Evolutionary conservation across 1,140 invertebrate species (phyloP), one percentile per base, ranked within the genome.

Genomic region (Aphaenogaster rudis): DNA sequence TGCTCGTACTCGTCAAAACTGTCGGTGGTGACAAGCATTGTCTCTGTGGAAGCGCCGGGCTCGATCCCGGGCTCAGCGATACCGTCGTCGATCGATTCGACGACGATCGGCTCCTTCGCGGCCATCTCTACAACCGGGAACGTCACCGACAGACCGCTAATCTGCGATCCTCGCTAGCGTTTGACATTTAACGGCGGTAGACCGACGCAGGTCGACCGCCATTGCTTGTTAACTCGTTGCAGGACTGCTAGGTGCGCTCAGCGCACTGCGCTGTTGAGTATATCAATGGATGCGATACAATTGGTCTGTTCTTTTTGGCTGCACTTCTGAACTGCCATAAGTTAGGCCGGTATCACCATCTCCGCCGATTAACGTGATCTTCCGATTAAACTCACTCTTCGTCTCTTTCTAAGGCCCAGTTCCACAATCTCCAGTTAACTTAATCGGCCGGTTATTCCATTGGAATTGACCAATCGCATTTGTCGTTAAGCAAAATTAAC

Each of bases 1-100:
- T 96, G 96, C 59, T 97, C 97, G 89, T 97, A 96, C 87, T 97
- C 97, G 90, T 97, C 97, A 89, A 97, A 97, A 36, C 96, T 97
- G 91, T 97, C 97, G 8, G 96, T 97, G 9, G 97, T 96, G 28
- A 97, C 96, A 42, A 98, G 95, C 94, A 97, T 96, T 77, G 96
- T 97, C 91, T 97, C 97, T 13, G 93, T 89, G 8, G 96, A 96
- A 74, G 96, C 96, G 36, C 96, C 96, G 52, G 96, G 96, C 88
- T 96, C 96, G 80, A 96, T 95, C 81, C 94, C 95, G 42, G 94
- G 91, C 36, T 94, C 94, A 9, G 93, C 91, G 13, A 94, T 94
- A 9, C 90, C 92, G 66, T 94, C 92, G 50, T 94, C 94, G 42
- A 92, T 90, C 33, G 80, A 17, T 36, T 81, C 78, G 50, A 89